Conservation (phyloP, 1,140 invertebrate species). For the Lycorma delicatula region DNA sequence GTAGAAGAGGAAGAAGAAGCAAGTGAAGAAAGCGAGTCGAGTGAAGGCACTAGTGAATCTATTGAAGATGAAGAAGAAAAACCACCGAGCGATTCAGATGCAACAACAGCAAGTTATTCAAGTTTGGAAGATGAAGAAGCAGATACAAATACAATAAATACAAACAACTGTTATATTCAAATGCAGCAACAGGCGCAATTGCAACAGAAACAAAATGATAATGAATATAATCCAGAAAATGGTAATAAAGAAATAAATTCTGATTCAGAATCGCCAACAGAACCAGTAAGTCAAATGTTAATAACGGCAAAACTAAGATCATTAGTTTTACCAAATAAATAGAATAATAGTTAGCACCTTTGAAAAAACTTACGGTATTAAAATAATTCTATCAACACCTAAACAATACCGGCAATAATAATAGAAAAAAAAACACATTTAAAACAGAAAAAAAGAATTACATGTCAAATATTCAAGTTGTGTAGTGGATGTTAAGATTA, state of each 20-base stretch:
- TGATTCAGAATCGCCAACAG: slow-evolving; percentile 51
- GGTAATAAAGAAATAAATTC: slow-evolving; percentile 36
- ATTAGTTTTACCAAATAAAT: neutral
- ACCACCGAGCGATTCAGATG: slow-evolving; percentile 33
- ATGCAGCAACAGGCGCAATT: slow-evolving; percentile 25
- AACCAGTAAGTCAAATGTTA: slow-evolving; percentile 45
- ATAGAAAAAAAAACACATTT: too few species aligned
- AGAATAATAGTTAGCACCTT: neutral
- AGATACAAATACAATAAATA: slow-evolving; percentile 20
- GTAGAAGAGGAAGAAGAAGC: slow-evolving; percentile 19
- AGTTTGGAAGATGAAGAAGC: slow-evolving; percentile 42
- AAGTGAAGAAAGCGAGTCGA: slow-evolving; percentile 14
- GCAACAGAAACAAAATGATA: neutral
- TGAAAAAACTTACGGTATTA: too few species aligned
- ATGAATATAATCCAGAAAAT: slow-evolving; percentile 18
- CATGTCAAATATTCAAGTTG: too few species aligned
- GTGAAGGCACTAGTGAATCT: slow-evolving; percentile 5
- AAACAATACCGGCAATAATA: too few species aligned
- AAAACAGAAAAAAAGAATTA: too few species aligned
- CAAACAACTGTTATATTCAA: slow-evolving; percentile 16
- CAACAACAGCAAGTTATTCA: slow-evolving; percentile 42
- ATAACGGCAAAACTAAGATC: slow-evolving; percentile 14
- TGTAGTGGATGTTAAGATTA: too few species aligned
- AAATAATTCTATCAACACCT: too few species aligned
- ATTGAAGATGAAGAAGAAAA: slow-evolving; percentile 28